These are phyloP conservation scores for Engystomops pustulosus DNA, from an alignment of 2,113 vertebrate species.

Conservation along the genomic window DNA sequence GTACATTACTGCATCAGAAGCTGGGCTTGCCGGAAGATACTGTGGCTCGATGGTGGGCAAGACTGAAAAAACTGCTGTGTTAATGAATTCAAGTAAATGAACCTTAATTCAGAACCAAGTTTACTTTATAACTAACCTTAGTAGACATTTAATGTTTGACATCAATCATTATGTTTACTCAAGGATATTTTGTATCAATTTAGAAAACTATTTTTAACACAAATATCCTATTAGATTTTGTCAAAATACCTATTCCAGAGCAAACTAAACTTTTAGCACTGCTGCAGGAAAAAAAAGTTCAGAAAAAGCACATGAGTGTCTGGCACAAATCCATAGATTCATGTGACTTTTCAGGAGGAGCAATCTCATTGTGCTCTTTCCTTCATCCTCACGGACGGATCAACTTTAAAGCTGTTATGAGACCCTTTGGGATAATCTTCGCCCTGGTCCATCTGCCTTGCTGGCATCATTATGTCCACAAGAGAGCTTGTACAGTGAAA, in stretches of 20 bases:
- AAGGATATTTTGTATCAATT: too few species aligned
- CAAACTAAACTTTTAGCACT: not conserved
- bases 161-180: too few species aligned
- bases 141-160: too few species aligned
- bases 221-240: not conserved
- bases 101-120: too few species aligned
- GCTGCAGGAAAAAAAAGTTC: not conserved
- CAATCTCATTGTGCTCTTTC: slow-evolving; percentile 41
- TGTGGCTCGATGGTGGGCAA: too few species aligned
- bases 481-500: slow-evolving; percentile 6
- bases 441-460: slow-evolving; percentile 47
- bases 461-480: slow-evolving; percentile 44
- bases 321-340: slow-evolving; percentile 49
- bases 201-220: too few species aligned
- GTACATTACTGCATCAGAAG: too few species aligned
- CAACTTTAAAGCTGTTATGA: slow-evolving; percentile 42
- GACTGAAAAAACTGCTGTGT: too few species aligned
- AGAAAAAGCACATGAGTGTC: slow-evolving; percentile 49
- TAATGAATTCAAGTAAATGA: too few species aligned
- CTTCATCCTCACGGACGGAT: slow-evolving; percentile 40
- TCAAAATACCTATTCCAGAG: not conserved
- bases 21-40: too few species aligned
- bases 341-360: slow-evolving; percentile 53
- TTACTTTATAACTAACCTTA: too few species aligned
- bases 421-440: slow-evolving; percentile 48